Evolutionary conservation across 2,113 vertebrate genomes (phyloP), one percentile per base, ranked within the genome.

Genomic region (Chlamydotis undulata): DNA sequence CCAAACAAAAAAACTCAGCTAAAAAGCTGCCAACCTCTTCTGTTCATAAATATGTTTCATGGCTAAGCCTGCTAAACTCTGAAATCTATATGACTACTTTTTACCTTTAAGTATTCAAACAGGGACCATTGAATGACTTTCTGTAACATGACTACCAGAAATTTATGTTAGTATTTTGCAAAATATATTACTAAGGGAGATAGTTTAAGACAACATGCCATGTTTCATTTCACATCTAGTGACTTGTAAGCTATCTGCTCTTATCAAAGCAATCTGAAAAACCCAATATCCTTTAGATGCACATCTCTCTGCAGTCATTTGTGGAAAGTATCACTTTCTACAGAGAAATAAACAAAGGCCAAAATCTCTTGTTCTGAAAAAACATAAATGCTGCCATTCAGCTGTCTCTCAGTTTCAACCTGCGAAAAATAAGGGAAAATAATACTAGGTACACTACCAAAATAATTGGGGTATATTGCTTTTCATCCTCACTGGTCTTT

Each of bases 211-310:
- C 83, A 78, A 89, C 8, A 45, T 80, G 45, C 21, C 45, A 76
- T 43, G 64, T 93, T 78, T 41, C 35, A 74, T 45, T 73, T 74
- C 61, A 53, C 57, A 23, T 50, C 68, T n/a, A 89, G 64, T 60
- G 68, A 86, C 84, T 89, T 88, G 73, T 81, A 90, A 23, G 52
- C 45, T 93, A 71, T 87, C 84, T 90, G 65, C 39, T 93, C 77
- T 71, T 93, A 96, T 93, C 95, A 92, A 67, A 74, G 68, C 91
- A 88, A 95, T 94, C 91, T 96, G 92, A 95, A 92, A 83, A 56
- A 92, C 70, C 65, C 83, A 90, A 61, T 94, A 95, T 96, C 89
- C 83, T 97, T 80, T 75, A 97, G 93, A 96, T 53, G 80, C 70
- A 82, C 90, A 93, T 94, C 91, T 90, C 91, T 95, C 86, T 89